Evolutionary conservation across 2,797 vertebrate species (phyloP), one percentile per base, ranked within the genome.

Genomic region (Notamacropus eugenii): DNA sequence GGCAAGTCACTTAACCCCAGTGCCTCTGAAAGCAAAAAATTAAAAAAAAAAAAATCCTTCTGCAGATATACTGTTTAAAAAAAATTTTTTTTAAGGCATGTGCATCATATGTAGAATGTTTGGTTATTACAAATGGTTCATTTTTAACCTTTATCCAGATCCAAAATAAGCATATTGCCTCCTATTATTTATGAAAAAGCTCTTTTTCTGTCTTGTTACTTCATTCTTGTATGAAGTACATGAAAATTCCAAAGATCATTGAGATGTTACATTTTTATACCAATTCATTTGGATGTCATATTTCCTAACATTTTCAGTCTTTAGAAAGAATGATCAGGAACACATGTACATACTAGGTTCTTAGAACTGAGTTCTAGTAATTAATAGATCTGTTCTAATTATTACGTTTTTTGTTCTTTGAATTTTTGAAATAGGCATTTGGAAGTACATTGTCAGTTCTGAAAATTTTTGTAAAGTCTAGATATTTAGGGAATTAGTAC

Each of bases 61-160:
- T 52, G 52, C 52, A 52, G n/a, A 62, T 93, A 92, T 97, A 93
- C 52, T 96, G 94, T 67, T 67, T 19, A 5, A n/a, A n/a, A 19
- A 19, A 19, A 59, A 59, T 1, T 29, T 94, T 94, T 93, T 82
- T 92, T 96, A 93, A 95, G 95, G 9, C 94, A 19, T 62, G 93
- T 95, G 57, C 19, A 52, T 92, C 97, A 67, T 96, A 97, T 95
- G 96, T 97, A 95, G 96, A 97, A 92, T 93, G 55, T 27, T 74
- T 40, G 93, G 90, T 59, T 52, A 92, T 62, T 95, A 95, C 8
- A 87, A 54, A 54, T 97, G 58, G 28, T 74, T 96, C 95, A 95
- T 46, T 95, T 94, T 95, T 92, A 91, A 92, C 54, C 55, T 96
- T 95, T 95, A 59, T 3, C 0, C n/a, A 54, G 57, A 46, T 54